Conservation (phyloP, 2,888 invertebrate species). For the Stenotaenia linearis region DNA sequence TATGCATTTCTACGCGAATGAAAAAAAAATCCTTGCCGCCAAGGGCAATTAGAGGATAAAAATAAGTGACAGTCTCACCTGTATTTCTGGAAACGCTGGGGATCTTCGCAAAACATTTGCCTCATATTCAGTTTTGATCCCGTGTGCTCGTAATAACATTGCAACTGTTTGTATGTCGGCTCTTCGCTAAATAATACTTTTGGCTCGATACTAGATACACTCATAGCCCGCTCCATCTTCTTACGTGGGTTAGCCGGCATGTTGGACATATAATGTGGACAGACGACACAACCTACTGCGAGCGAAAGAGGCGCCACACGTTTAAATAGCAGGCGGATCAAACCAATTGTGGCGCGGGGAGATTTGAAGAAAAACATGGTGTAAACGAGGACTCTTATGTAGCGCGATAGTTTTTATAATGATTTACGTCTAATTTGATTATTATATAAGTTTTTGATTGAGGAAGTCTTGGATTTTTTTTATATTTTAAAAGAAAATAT, state of each 20-base stretch:
- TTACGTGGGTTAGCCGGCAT: not conserved
- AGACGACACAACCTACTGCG: not conserved
- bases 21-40: not conserved
- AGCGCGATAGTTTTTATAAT: too few relatives aligned
- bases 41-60: slow-evolving; percentile 30
- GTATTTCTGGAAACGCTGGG: slow-evolving; percentile 50
- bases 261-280: not conserved
- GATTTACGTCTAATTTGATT: too few relatives aligned
- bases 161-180: slow-evolving; percentile 42
- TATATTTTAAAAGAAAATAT: too few relatives aligned
- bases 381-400: not conserved
- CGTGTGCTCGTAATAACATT: slow-evolving; percentile 44
- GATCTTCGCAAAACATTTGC: slow-evolving; percentile 50
- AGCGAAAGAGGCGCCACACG: not conserved
- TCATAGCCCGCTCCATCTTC: not conserved
- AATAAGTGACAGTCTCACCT: slow-evolving; percentile 43
- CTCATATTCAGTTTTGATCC: slow-evolving; percentile 47
- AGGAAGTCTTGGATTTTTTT: too few relatives aligned
- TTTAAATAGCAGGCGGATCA: not conserved
- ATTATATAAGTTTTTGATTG: too few relatives aligned
- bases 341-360: not conserved
- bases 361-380: not conserved
- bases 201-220: not conserved
- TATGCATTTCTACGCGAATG: not conserved
- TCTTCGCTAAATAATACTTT: slow-evolving; percentile 39